These are phyloP conservation scores for Gila orcuttii DNA, from an alignment of 2,113 vertebrate species.

Conservation along the genomic window DNA sequence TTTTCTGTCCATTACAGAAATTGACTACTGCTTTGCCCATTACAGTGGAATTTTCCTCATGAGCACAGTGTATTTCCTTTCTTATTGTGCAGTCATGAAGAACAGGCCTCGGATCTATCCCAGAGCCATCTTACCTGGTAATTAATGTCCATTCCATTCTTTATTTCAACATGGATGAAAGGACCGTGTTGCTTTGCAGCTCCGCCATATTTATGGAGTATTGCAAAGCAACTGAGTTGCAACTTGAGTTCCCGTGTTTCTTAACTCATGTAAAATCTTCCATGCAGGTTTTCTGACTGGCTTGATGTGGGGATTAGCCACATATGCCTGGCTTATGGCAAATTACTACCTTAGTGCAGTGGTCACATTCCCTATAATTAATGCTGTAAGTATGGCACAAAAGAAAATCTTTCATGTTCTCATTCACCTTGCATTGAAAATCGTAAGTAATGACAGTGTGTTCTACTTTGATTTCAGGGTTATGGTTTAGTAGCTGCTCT, in stretches of 20 bases:
- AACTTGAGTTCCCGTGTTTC: not conserved
- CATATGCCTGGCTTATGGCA: constrained; percentile 44
- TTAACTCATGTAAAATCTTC: not conserved
- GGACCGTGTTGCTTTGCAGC: not conserved
- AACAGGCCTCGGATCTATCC: constrained; percentile 84
- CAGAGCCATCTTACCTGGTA: constrained; percentile 80
- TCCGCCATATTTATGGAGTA: not conserved
- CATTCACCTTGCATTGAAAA: not conserved
- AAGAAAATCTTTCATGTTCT: not conserved
- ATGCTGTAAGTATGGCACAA: constrained; percentile 78
- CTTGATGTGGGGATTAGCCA: constrained; percentile 68
- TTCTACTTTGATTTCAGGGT: constrained; percentile 71
- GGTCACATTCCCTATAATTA: constrained; percentile 87
- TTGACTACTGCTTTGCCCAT: constrained; percentile 89
- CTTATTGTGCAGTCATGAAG: constrained; percentile 83
- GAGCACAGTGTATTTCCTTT: constrained; percentile 79
- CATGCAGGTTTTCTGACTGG: constrained; percentile 83
- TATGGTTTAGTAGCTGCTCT: constrained; percentile 86
- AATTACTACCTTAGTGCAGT: constrained; percentile 84
- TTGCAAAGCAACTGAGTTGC: too few relatives aligned
- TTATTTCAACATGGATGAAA: not conserved
- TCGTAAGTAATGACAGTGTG: not conserved
- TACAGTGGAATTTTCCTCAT: constrained; percentile 85
- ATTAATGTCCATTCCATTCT: not conserved
- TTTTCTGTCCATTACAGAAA: constrained; percentile 72